Evolutionary conservation across 2,113 vertebrate species (phyloP).

Genomic region (Platysteira castanea): DNA sequence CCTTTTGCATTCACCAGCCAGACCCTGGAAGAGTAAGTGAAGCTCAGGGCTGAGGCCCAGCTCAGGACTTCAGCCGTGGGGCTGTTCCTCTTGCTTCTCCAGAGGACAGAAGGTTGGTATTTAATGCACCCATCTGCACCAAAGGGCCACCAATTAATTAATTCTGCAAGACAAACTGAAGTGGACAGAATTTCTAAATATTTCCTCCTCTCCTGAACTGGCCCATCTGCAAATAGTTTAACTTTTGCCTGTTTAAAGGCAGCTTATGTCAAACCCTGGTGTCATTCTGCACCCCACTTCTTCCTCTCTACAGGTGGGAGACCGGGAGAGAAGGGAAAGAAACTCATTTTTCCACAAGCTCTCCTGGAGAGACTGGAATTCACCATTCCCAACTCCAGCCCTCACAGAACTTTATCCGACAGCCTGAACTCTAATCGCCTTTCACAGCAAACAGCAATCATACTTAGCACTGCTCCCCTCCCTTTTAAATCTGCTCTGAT

Average conservation of each 20-base stretch:
- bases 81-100: not conserved
- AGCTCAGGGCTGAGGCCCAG: not conserved
- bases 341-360: not conserved
- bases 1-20: not conserved
- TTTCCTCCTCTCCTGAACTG: not conserved
- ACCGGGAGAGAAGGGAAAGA: not conserved
- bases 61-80: not conserved
- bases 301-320: not conserved
- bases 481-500: conserved; percentile 7
- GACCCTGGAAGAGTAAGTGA: not conserved
- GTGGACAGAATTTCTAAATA: not conserved
- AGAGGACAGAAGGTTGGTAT: not conserved
- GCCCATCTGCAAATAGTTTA: not conserved
- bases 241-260: not conserved
- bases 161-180: conserved; percentile 12
- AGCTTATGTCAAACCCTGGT: not conserved
- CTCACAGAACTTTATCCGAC: not conserved
- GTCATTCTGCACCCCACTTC: not conserved
- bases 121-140: not conserved
- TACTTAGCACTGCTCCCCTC: not conserved
- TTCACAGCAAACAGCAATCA: not conserved
- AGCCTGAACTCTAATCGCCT: not conserved
- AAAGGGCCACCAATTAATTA: not conserved
- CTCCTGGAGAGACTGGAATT: not conserved
- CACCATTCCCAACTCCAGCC: not conserved